phyloP scores from a whole-genome alignment of 2,888 invertebrate species.

The Scaptomyza cyrtandrae region DNA sequence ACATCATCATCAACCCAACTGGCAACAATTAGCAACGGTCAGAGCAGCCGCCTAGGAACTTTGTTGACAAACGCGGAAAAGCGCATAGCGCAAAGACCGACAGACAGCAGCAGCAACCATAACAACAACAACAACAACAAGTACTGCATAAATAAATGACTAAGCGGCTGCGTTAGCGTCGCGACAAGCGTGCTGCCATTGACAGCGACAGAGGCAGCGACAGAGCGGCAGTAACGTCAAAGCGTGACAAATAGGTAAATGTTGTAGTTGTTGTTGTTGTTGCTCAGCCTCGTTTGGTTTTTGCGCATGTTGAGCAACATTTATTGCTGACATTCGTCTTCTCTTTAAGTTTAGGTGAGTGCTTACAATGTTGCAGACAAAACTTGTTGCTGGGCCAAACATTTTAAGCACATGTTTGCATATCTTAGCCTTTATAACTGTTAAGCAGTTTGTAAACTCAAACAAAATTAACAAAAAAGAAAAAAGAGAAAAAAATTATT shows the following conservation, averaged over 20 bases:
- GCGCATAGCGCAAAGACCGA: conserved; percentile 43
- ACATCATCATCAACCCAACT: conserved; percentile 36
- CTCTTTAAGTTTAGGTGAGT: conserved; percentile 4
- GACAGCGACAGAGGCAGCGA: conserved; percentile 18
- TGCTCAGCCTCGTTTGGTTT: conserved; percentile 24
- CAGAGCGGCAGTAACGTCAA: conserved; percentile 47
- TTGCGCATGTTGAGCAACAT: conserved; percentile 53
- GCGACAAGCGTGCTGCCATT: conserved; percentile 54
- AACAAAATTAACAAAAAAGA: conserved; percentile 11
- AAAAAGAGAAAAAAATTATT: conserved; percentile 22
- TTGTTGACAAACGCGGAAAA: conserved; percentile 69
- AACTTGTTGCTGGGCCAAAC: conserved; percentile 60
- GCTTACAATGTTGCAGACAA: conserved; percentile 32
- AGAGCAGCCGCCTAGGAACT: conserved; percentile 43
- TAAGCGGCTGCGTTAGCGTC: conserved; percentile 44
- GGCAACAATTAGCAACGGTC: conserved; percentile 55
- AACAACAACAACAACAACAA: conserved; percentile 26
- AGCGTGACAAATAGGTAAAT: conserved; percentile 73
- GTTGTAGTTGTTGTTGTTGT: conserved; percentile 28
- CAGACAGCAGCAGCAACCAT: conserved; percentile 38
- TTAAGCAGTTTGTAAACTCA: conserved; percentile 38
- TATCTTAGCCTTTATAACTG: conserved; percentile 39
- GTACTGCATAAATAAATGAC: conserved; percentile 49
- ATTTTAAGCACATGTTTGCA: conserved; percentile 36
- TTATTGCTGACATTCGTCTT: conserved; percentile 21